phyloP scores from a whole-genome alignment of 2,797 vertebrate species.

The Phrynocephalus guinanensis region DNA sequence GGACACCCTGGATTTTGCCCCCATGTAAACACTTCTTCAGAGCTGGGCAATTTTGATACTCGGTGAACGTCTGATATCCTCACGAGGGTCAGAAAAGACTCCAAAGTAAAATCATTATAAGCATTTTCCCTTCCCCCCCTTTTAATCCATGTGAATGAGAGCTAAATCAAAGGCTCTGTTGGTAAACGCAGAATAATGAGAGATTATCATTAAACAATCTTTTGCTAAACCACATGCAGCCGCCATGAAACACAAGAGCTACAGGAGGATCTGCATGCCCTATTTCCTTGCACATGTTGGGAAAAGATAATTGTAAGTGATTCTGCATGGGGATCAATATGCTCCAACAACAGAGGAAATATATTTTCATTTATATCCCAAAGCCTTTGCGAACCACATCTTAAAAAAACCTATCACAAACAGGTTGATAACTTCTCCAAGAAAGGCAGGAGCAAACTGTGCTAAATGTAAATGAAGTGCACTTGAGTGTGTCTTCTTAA shows the following conservation, averaged over 20 bases:
- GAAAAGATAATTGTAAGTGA: slow-evolving; percentile 11
- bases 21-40: no score
- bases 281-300: slow-evolving; percentile 3
- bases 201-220: rapidly evolving
- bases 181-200: neutral
- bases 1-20: no score
- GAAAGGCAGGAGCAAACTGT: slow-evolving; percentile 6
- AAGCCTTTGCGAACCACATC: neutral
- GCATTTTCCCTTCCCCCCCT: neutral
- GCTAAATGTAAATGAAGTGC: neutral
- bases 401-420: slow-evolving; percentile 15
- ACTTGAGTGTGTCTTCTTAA: slow-evolving; percentile 16
- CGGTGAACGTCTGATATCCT: no score
- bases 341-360: neutral
- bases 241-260: neutral
- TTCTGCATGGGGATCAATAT: neutral
- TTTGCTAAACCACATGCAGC: neutral
- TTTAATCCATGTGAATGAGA: no score
- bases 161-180: neutral
- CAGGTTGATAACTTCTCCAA: neutral
- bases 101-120: no score
- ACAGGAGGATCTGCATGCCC: neutral
- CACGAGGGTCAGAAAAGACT: no score
- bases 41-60: no score
- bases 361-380: neutral